These are phyloP conservation scores for Hyposmocoma kahamanoa DNA, from an alignment of 1,140 invertebrate genomes.

Conservation along the genomic window DNA sequence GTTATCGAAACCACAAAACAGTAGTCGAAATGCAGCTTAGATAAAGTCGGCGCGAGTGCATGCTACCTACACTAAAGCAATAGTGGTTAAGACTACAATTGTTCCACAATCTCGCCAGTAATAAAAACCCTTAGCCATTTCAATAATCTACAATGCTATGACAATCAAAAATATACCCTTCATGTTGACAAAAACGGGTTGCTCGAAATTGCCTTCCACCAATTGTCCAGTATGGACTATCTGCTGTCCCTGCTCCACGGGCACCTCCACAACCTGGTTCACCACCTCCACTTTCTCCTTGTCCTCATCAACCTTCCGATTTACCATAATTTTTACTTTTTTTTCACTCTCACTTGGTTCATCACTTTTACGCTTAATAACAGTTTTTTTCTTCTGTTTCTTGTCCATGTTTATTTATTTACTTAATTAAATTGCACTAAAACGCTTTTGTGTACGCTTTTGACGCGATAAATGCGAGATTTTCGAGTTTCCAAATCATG, in stretches of 20 bases:
- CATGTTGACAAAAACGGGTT: slow-evolving; percentile 66
- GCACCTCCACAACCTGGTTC: slow-evolving; percentile 62
- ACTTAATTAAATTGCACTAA: slow-evolving; percentile 19
- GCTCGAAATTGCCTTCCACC: slow-evolving; percentile 63
- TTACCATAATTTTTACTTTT: slow-evolving; percentile 56
- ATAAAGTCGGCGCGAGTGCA: no score
- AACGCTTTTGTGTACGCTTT: slow-evolving; percentile 20
- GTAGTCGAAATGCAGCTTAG: no score
- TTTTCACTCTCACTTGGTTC: slow-evolving; percentile 50
- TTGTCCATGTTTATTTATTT: slow-evolving; percentile 67
- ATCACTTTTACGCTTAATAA: slow-evolving; percentile 68
- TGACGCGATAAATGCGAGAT: slow-evolving; percentile 20
- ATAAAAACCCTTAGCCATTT: no score
- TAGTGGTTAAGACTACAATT: no score
- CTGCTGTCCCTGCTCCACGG: slow-evolving; percentile 61
- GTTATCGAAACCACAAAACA: no score
- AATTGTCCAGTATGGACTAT: slow-evolving; percentile 63
- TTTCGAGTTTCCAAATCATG: slow-evolving; percentile 12
- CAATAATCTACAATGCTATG: no score
- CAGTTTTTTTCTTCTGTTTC: slow-evolving; percentile 68
- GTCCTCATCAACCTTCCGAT: slow-evolving; percentile 45
- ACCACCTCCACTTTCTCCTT: slow-evolving; percentile 59
- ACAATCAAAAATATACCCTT: slow-evolving; percentile 28
- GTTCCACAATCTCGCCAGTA: no score
- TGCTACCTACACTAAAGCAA: no score